Base-by-base conservation (phyloP, 2,113 vertebrate species). In the Hassar affinis region DNA sequence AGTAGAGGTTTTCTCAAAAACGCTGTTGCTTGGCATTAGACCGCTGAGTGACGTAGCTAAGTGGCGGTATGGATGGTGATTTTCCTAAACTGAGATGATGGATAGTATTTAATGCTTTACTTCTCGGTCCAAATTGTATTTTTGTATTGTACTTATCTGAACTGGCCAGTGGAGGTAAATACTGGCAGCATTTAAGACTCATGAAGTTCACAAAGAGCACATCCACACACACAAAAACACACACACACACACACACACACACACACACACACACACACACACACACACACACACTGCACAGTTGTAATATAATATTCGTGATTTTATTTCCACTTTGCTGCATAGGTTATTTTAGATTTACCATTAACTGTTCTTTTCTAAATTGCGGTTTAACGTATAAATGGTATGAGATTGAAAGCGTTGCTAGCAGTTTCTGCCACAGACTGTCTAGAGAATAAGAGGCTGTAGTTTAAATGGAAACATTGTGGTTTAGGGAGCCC, bases 391-490 rank as follows among this genome's bases (percentile, higher is more conserved):
- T 69, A 57, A 74, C 49, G 64, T 72, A 74, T 74, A 72, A 62
- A 25, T 27, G 14, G 77, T 62, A 27, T 56, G 38, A 45, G 42
- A 33, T 14, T 83, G 52, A 33, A 83, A 62, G 38, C 20, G 18
- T 38, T 7, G 30, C 45, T n/a, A 72, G 76, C 27, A n/a, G 15
- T 59, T 84, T 80, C 20, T 79, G 27, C 77, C 83, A 54, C 77
- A 84, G 33, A 66, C 72, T 77, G 68, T 42, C 57, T 64, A 49
- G 35, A 61, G 54, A 84, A 61, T 25, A 56, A 51, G 78, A 79
- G 12, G 18, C 68, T 66, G 74, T 52, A 56, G 57, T 80, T 80
- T 71, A 86, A 84, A 84, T 86, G 82, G 52, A 75, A 82, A 83
- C 79, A 20, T 30, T 86, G 87, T 57, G 66, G 76, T 77, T 78